phyloP scores from a whole-genome alignment of 2,888 invertebrate genomes.

The Noctua pronuba region DNA sequence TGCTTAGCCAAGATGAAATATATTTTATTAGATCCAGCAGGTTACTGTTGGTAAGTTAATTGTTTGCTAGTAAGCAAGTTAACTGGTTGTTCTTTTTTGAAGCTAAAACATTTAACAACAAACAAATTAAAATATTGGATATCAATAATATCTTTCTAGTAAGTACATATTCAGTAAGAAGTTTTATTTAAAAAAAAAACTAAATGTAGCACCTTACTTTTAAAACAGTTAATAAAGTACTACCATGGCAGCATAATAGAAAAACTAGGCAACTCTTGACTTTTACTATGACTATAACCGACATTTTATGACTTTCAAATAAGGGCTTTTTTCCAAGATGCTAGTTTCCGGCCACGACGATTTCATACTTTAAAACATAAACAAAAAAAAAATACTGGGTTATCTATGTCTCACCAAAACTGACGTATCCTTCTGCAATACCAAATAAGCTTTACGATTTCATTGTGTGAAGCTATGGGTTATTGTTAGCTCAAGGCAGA shows the following conservation, averaged over 20 bases:
- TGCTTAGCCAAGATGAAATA: not conserved
- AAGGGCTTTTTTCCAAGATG: slow-evolving; percentile 23
- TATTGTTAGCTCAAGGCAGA: not conserved
- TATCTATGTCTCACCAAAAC: not conserved
- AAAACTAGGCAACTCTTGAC: not conserved
- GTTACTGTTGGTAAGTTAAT: not conserved
- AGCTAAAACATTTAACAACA: not conserved
- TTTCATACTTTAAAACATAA: not conserved
- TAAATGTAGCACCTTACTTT: slow-evolving; percentile 3
- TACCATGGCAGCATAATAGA: slow-evolving; percentile 7
- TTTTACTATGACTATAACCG: not conserved
- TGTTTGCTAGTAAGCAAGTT: not conserved
- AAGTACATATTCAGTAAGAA: not conserved
- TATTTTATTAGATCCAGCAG: not conserved
- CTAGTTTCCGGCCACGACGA: slow-evolving; percentile 4
- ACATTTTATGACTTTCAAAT: not conserved
- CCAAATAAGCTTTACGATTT: not conserved
- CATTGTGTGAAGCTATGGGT: not conserved
- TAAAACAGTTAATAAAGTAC: not conserved
- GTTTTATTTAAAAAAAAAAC: not conserved
- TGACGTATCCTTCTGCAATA: not conserved
- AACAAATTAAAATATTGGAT: not conserved
- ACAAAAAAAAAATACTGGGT: not conserved
- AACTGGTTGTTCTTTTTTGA: not conserved
- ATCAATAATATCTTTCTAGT: not conserved